Conservation (phyloP, 2,113 vertebrate genomes). For the Lepisosteus osseus region DNA sequence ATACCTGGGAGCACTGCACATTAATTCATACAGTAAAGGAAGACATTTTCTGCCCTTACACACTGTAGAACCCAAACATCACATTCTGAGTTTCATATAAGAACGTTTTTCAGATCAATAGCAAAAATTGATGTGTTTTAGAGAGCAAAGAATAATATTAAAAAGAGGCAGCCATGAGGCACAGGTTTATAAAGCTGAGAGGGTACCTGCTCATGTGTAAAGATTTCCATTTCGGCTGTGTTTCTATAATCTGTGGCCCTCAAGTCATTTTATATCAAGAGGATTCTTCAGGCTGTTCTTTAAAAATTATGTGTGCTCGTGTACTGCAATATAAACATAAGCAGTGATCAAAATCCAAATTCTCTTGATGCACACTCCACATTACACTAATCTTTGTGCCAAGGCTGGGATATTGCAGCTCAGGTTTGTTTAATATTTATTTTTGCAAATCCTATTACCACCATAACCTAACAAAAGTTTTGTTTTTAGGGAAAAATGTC, state of each 20-base stretch:
- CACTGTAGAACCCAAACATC: not conserved
- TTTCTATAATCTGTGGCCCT: slow-evolving; percentile 9
- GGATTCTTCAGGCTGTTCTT: not conserved
- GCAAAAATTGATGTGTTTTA: not conserved
- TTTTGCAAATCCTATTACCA: too few species aligned
- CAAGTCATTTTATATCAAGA: not conserved
- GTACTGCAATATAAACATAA: too few species aligned
- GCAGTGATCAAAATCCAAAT: slow-evolving; percentile 4
- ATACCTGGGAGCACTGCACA: too few species aligned
- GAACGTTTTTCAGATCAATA: slow-evolving; percentile 19
- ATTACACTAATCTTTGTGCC: not conserved
- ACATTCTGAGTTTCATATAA: not conserved
- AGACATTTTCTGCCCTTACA: slow-evolving; percentile 6
- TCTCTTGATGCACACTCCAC: not conserved
- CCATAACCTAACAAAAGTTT: too few species aligned
- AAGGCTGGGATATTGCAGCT: too few species aligned
- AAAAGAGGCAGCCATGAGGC: slow-evolving; percentile 2
- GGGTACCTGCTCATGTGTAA: not conserved
- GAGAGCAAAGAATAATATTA: slow-evolving; percentile 13
- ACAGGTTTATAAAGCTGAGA: not conserved
- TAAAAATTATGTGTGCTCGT: too few species aligned
- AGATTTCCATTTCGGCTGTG: slow-evolving; percentile 1
- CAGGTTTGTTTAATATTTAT: too few species aligned
- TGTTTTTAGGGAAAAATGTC: too few species aligned
- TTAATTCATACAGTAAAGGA: not conserved